phyloP scores from a whole-genome alignment of 2,113 vertebrate genomes.

The Erythrolamprus reginae region DNA sequence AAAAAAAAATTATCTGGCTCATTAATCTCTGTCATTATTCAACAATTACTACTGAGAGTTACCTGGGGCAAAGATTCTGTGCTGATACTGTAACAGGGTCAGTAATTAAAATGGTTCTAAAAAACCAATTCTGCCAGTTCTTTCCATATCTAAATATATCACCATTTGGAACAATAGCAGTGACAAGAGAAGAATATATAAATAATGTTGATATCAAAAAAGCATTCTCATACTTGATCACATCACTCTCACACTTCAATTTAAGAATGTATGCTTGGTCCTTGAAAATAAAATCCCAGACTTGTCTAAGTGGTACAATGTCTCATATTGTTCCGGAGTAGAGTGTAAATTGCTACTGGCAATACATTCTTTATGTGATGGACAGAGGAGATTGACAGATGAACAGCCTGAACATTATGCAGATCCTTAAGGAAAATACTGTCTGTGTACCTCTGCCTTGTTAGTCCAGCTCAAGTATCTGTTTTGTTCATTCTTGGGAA shows the following conservation, averaged over 20 bases:
- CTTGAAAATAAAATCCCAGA: background rate
- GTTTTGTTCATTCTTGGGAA: background rate
- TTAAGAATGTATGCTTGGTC: background rate
- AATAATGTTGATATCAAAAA: background rate
- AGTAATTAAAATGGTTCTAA: background rate
- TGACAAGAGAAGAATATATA: background rate
- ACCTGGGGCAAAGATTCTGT: constrained; percentile 6
- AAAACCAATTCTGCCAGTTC: background rate
- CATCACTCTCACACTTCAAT: background rate
- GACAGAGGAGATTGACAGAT: background rate
- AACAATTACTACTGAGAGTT: constrained; percentile 15
- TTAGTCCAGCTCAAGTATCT: background rate
- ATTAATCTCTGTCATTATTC: background rate
- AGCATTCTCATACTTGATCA: background rate
- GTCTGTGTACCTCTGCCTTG: background rate
- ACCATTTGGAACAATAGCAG: background rate
- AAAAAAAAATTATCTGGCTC: background rate
- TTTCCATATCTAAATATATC: background rate
- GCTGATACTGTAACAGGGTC: background rate
- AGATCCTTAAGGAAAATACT: background rate
- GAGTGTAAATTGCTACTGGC: background rate
- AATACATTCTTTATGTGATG: background rate
- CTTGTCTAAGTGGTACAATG: background rate
- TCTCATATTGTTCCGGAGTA: background rate
- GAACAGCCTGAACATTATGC: background rate